phyloP scores from a whole-genome alignment of 1,140 invertebrate genomes.

The Phthorimaea operculella region DNA sequence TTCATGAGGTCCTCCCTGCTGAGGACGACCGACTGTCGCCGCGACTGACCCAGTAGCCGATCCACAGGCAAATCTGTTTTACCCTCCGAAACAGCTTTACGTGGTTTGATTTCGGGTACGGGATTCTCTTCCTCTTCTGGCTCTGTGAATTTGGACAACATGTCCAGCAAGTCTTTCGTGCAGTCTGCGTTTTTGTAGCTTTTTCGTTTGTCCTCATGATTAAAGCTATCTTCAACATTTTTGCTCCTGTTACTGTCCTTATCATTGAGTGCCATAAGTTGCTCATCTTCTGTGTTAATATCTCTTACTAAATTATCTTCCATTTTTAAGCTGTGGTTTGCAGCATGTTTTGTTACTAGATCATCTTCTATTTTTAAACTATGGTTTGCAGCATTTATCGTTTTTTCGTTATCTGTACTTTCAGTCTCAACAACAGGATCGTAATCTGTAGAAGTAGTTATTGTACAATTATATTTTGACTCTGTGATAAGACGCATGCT shows the following conservation, averaged over 20 bases:
- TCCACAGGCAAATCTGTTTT: background rate
- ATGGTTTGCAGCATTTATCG: too few species aligned
- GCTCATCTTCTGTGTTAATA: too few species aligned
- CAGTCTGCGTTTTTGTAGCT: conserved; percentile 32
- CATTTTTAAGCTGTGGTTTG: too few species aligned
- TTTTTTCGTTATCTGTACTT: too few species aligned
- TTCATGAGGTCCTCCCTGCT: conserved; percentile 43
- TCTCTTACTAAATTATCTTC: too few species aligned
- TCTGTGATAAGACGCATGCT: too few species aligned
- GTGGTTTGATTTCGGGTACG: background rate
- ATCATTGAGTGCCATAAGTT: conserved; percentile 8
- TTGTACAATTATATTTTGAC: too few species aligned
- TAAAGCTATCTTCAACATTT: background rate
- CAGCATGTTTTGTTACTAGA: too few species aligned
- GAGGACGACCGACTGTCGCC: conserved; percentile 31
- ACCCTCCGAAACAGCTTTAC: background rate
- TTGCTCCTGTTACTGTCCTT: conserved; percentile 18
- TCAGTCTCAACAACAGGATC: too few species aligned
- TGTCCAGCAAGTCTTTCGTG: conserved; percentile 44
- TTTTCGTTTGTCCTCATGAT: background rate
- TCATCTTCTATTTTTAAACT: too few species aligned
- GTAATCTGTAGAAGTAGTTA: too few species aligned
- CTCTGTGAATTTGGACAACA: conserved; percentile 46
- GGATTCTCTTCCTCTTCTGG: conserved; percentile 8
- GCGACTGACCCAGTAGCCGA: conserved; percentile 24